Percentiles rank a stretch among this genome's conserved stretches.
These are phyloP conservation scores for Dione juno DNA, from an alignment of 2,888 invertebrate genomes.

Conservation along the genomic window DNA sequence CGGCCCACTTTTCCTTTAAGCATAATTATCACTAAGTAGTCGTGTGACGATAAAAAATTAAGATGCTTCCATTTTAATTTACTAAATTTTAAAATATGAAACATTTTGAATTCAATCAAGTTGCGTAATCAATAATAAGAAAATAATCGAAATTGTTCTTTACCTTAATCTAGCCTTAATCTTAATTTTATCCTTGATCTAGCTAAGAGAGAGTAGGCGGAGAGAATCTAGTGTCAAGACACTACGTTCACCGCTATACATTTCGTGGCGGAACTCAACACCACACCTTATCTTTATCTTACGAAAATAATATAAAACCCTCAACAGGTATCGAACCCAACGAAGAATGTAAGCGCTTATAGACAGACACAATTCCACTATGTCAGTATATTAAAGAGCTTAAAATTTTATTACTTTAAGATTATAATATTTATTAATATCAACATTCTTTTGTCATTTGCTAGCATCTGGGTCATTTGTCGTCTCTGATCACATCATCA, in stretches of 20 bases:
- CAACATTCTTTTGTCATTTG: constrained; percentile 17
- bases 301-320: too few species aligned
- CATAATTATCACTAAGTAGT: constrained; percentile 25
- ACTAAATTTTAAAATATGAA: background rate
- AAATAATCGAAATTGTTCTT: too few species aligned
- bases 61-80: constrained; percentile 9
- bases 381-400: background rate
- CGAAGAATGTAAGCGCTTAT: too few species aligned
- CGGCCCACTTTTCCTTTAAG: constrained; percentile 25
- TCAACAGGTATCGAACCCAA: too few species aligned
- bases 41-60: constrained; percentile 22
- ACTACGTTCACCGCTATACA: too few species aligned
- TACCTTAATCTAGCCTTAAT: too few species aligned
- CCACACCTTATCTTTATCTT: too few species aligned
- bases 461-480: constrained; percentile 29
- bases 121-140: background rate
- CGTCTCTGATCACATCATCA: constrained; percentile 28
- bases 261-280: too few species aligned
- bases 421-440: constrained; percentile 3
- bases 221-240: too few species aligned
- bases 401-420: background rate
- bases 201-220: too few species aligned
- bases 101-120: background rate
- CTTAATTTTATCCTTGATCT: too few species aligned
- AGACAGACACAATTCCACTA: too few species aligned